These are phyloP conservation scores for Oscheius myriophilus DNA, from an alignment of 2,888 invertebrate species.

Conservation along the genomic window DNA sequence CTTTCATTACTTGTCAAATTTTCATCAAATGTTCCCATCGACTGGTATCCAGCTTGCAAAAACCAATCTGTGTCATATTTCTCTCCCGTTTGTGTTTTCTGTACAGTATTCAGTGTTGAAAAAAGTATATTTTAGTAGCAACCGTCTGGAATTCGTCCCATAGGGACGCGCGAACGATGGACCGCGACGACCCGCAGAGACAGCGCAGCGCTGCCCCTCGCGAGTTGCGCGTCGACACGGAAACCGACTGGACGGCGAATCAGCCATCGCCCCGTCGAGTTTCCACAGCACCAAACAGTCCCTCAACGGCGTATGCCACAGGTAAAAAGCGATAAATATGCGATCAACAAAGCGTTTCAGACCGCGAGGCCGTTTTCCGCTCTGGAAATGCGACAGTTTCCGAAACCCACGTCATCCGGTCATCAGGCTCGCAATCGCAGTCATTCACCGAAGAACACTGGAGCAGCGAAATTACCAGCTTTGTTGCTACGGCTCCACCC, in stretches of 20 bases:
- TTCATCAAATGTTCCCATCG: too few relatives aligned
- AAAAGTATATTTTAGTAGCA: conserved; percentile 1
- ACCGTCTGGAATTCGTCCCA: conserved; percentile 1
- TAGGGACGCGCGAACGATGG: conserved; percentile 28
- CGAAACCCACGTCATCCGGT: conserved; percentile 54
- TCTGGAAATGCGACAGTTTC: conserved; percentile 54
- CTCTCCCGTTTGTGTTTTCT: too few relatives aligned
- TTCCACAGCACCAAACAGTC: conserved; percentile 36
- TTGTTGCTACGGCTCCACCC: conserved; percentile 66
- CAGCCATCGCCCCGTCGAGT: conserved; percentile 34
- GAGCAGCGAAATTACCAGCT: conserved; percentile 68
- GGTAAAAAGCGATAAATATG: conserved; percentile 2
- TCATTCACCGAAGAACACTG: conserved; percentile 68
- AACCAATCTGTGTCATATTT: too few relatives aligned
- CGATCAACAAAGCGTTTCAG: conserved; percentile 37
- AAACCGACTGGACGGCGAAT: conserved; percentile 25
- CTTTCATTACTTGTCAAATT: too few relatives aligned
- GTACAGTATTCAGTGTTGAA: too few relatives aligned
- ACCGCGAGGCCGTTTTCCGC: conserved; percentile 60
- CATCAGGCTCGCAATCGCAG: conserved; percentile 53
- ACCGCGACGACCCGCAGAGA: conserved; percentile 25
- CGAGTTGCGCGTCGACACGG: conserved; percentile 28
- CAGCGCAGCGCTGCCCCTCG: conserved; percentile 21
- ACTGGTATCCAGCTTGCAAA: too few relatives aligned
- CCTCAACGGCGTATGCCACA: conserved; percentile 35